Evolutionary conservation across 2,113 vertebrate genomes (phyloP), one percentile per base, ranked within the genome.

Genomic region (Cyphomyrus plagiostoma): DNA sequence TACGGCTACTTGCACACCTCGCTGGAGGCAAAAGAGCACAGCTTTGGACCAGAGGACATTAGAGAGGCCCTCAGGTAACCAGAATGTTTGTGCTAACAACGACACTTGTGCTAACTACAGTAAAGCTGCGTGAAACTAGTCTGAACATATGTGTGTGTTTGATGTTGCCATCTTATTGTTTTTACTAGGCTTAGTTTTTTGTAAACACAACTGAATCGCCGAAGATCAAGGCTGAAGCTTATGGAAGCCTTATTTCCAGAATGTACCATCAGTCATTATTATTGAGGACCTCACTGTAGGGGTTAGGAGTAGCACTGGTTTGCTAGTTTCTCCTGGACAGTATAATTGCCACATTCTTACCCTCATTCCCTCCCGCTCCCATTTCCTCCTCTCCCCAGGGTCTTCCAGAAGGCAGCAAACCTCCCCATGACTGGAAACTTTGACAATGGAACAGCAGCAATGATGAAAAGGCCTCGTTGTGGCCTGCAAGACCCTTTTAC

Each of bases 401-500:
- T 95, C 35, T 94, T 95, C 90, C 97, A 98, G 94, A 92, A 93
- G 89, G 96, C 94, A 88, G 97, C 96, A 70, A 95, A 96, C 87
- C 93, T 98, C 91, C 94, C 94, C 2, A 52, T 94, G 87, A 96
- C 95, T 83, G 97, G 97, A 91, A 93, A 92, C 83, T 39, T 97
- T 58, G 97, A 98, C 90, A 91, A 92, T 2, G 92, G 93, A 7
- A 98, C 97, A 21, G 91, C 95, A 89, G 87, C 88, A 5, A 94
- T 94, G 89, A 98, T 98, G 96, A 95, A 91, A 90, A 93, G 95
- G 92, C 97, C 97, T 0, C 97, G 97, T 90, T 98, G 97, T 92
- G 97, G 97, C 23, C 62, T 98, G 50, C 94, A 97, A 90, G 97
- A 98, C 88, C 94, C 96, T 35, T 98, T 98, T 93, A 97, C 97